These are phyloP conservation scores for Theonella swinhoei DNA, from an alignment of 37 sponge, comb jelly and placozoan genomes.

Conservation along the genomic window DNA sequence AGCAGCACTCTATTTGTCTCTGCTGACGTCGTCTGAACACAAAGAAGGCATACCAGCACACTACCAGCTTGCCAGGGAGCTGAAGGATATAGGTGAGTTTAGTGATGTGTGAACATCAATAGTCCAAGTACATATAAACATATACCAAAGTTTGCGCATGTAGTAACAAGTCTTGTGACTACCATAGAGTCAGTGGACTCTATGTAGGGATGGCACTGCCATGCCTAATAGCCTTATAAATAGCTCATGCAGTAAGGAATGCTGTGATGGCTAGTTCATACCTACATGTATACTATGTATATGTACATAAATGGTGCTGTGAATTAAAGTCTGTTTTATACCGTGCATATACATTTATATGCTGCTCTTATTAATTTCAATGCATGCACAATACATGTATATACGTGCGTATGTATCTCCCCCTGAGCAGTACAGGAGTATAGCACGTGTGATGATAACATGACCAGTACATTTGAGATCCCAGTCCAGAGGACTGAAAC, in stretches of 20 bases:
- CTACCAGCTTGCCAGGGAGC: slow-evolving; percentile 39
- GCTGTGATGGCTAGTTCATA: too few species aligned
- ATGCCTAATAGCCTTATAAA: too few species aligned
- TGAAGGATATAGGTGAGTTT: slow-evolving; percentile 15
- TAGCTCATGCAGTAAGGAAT: too few species aligned
- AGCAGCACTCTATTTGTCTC: slow-evolving; percentile 3
- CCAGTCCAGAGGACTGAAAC: background rate
- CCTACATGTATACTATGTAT: too few species aligned
- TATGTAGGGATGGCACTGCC: too few species aligned
- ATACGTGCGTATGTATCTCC: background rate
- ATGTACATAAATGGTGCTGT: background rate
- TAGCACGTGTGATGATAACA: background rate
- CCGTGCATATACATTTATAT: background rate
- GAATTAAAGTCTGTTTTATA: background rate
- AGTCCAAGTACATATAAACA: too few species aligned
- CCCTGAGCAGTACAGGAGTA: background rate
- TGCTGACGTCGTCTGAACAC: slow-evolving; percentile 20
- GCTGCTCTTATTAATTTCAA: background rate
- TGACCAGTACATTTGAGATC: background rate
- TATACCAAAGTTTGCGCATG: too few species aligned
- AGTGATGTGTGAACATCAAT: too few species aligned
- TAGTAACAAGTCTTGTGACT: too few species aligned
- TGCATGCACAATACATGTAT: too few species aligned
- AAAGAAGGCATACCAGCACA: slow-evolving; percentile 30
- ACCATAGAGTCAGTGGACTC: too few species aligned